Evolutionary conservation across 2,888 invertebrate species (phyloP).

Genomic region (Amphimallon solstitiale): DNA sequence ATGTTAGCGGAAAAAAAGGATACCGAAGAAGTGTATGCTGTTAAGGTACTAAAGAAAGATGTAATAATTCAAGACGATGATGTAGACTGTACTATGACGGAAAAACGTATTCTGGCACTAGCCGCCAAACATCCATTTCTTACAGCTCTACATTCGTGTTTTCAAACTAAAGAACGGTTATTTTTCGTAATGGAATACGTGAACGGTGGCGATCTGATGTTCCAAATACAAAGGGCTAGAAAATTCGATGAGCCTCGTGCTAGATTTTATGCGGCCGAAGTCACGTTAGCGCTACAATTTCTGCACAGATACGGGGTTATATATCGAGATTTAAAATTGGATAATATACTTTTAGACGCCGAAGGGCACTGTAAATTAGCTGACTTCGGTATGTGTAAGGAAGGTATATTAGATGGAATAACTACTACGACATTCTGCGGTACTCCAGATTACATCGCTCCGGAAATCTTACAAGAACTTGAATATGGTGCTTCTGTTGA

Average conservation of each 20-base stretch:
- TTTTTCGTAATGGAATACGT: slow-evolving; percentile 99
- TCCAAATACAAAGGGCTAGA: slow-evolving; percentile 97
- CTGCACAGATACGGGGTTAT: slow-evolving; percentile 92
- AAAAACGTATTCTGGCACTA: slow-evolving; percentile 94
- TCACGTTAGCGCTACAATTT: slow-evolving; percentile 96
- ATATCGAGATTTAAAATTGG: slow-evolving; percentile 98
- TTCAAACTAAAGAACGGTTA: slow-evolving; percentile 88
- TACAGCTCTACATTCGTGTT: slow-evolving; percentile 95
- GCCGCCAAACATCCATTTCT: slow-evolving; percentile 99
- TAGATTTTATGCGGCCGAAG: slow-evolving; percentile 98
- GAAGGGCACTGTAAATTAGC: slow-evolving; percentile 96
- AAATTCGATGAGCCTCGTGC: slow-evolving; percentile 98
- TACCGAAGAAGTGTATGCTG: slow-evolving; percentile 90
- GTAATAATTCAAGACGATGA: slow-evolving; percentile 99
- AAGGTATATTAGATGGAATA: slow-evolving; percentile 86
- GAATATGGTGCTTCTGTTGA: slow-evolving; percentile 89
- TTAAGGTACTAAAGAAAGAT: slow-evolving; percentile 95
- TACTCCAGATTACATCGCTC: slow-evolving; percentile 99
- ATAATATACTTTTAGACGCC: slow-evolving; percentile 96
- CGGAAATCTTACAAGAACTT: slow-evolving; percentile 71
- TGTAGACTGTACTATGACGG: slow-evolving; percentile 99
- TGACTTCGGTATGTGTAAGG: slow-evolving; percentile 99
- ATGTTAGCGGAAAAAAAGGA: slow-evolving; percentile 96
- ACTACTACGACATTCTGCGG: slow-evolving; percentile 98
- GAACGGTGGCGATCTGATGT: slow-evolving; percentile 98